phyloP scores from a whole-genome alignment of 2,888 invertebrate species.

The Gerris lacustris region DNA sequence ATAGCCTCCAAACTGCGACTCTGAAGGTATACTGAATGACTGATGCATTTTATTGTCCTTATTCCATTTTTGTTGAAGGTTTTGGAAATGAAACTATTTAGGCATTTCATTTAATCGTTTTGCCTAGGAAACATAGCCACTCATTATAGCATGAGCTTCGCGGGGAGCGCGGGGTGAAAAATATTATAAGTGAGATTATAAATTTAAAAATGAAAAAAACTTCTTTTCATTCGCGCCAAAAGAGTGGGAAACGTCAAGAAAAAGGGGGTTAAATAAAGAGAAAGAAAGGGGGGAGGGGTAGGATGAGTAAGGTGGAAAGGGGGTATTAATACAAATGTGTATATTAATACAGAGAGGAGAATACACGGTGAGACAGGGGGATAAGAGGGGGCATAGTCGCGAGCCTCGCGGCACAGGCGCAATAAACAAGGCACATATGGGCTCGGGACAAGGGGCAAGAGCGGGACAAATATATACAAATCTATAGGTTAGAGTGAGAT shows the following conservation, averaged over 20 bases:
- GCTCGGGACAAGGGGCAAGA: background rate
- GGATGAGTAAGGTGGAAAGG: background rate
- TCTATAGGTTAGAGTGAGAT: background rate
- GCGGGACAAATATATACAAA: background rate
- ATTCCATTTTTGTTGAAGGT: no score
- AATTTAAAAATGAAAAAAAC: no score
- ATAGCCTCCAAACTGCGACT: no score
- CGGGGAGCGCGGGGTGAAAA: no score
- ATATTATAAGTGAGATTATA: no score
- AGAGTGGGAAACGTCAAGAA: background rate
- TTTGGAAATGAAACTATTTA: no score
- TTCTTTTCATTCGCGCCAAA: background rate
- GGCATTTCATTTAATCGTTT: no score
- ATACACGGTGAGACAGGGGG: background rate
- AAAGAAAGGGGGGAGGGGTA: background rate
- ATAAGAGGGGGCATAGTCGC: background rate
- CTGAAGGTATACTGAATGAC: no score
- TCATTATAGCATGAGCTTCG: no score
- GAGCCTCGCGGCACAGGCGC: conserved; percentile 5
- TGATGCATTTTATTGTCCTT: no score
- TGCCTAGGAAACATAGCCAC: no score
- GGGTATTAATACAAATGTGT: conserved; percentile 10
- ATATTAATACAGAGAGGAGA: conserved; percentile 9
- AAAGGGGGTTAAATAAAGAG: background rate
- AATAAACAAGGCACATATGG: conserved; percentile 11